Evolutionary conservation across 2,888 invertebrate genomes (phyloP).

Genomic region (Drosophila yooni): DNA sequence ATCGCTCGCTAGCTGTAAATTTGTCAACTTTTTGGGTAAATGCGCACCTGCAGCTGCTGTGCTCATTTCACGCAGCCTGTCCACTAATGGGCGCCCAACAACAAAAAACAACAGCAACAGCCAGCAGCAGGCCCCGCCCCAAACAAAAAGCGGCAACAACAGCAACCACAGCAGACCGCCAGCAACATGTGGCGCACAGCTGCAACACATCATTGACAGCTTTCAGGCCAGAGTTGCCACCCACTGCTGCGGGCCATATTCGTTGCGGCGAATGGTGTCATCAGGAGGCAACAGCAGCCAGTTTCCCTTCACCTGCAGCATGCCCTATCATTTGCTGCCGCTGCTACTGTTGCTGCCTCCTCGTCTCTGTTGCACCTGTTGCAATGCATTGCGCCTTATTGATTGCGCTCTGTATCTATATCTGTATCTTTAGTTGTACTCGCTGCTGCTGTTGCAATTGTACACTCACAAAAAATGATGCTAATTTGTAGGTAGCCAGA

Average conservation of each 20-base stretch:
- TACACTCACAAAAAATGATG: background rate
- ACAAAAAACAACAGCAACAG: slow-evolving; percentile 31
- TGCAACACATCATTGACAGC: slow-evolving; percentile 76
- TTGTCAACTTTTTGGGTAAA: slow-evolving; percentile 71
- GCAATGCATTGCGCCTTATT: slow-evolving; percentile 70
- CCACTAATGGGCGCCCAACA: slow-evolving; percentile 42
- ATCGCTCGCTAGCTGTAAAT: slow-evolving; percentile 62
- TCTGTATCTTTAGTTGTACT: slow-evolving; percentile 24
- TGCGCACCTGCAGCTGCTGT: slow-evolving; percentile 76
- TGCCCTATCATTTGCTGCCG: slow-evolving; percentile 54
- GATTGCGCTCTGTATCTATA: slow-evolving; percentile 59
- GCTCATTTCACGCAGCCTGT: slow-evolving; percentile 72
- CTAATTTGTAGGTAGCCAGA: background rate
- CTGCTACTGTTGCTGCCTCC: slow-evolving; percentile 24
- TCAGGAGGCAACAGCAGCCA: slow-evolving; percentile 48
- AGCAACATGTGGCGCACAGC: slow-evolving; percentile 80
- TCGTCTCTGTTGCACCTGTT: slow-evolving; percentile 68
- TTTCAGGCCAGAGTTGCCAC: slow-evolving; percentile 75
- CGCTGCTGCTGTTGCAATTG: slow-evolving; percentile 15
- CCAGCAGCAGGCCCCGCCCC: slow-evolving; percentile 53
- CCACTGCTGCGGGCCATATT: slow-evolving; percentile 68
- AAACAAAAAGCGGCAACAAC: slow-evolving; percentile 24
- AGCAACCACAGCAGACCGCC: slow-evolving; percentile 22
- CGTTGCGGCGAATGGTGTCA: slow-evolving; percentile 64
- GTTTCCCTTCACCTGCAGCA: slow-evolving; percentile 57